Evolutionary conservation across 2,888 invertebrate species (phyloP).

Genomic region (Cordilura impudica): DNA sequence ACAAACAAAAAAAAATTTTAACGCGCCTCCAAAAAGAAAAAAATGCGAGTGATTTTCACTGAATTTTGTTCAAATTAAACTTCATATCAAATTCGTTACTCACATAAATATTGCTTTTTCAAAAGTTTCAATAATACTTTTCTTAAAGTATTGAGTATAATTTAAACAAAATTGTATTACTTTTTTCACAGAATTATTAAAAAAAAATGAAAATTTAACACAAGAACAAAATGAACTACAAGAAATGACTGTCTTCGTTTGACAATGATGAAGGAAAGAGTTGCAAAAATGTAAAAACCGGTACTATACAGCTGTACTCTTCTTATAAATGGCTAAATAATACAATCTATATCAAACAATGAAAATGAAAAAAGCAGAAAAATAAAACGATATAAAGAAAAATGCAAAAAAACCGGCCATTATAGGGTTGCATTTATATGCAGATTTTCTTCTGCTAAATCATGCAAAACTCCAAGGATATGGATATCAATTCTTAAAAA

Average conservation of each 20-base stretch:
- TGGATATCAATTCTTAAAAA: no score
- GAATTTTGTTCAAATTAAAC: not conserved
- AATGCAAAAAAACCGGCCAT: constrained; percentile 55
- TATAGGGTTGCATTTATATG: constrained; percentile 54
- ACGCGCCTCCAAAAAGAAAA: constrained; percentile 41
- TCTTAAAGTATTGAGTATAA: constrained; percentile 8
- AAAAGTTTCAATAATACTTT: constrained; percentile 15
- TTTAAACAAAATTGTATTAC: constrained; percentile 17
- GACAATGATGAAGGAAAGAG: constrained; percentile 55
- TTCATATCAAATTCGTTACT: not conserved
- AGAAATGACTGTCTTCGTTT: constrained; percentile 54
- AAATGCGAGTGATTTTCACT: constrained; percentile 19
- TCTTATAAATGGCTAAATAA: constrained; percentile 16
- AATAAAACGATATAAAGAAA: constrained; percentile 8
- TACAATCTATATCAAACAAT: constrained; percentile 37
- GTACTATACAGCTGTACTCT: constrained; percentile 31
- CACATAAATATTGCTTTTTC: constrained; percentile 36
- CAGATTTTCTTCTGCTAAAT: no score
- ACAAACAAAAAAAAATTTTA: constrained; percentile 44
- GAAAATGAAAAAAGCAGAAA: constrained; percentile 40
- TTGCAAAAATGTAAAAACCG: constrained; percentile 49
- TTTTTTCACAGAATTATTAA: constrained; percentile 31
- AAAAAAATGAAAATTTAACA: constrained; percentile 52
- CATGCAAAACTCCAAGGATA: no score
- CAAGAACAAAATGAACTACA: constrained; percentile 56